Percentiles rank a stretch among this genome's conserved stretches.
These are phyloP conservation scores for Myopa testacea DNA, from an alignment of 2,888 invertebrate species.

Conservation along the genomic window DNA sequence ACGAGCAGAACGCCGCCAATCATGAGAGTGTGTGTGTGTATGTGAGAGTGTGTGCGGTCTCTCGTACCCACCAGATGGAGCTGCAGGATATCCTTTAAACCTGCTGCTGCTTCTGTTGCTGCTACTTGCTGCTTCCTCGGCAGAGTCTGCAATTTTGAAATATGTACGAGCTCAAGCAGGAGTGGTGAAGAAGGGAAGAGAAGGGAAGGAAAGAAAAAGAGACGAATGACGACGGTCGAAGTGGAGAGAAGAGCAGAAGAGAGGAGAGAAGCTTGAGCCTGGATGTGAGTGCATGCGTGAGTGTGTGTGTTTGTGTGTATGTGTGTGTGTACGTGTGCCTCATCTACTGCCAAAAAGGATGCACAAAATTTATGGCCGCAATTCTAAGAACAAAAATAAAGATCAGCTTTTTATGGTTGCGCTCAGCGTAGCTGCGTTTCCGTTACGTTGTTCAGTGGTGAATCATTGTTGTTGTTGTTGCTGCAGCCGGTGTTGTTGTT, in stretches of 20 bases:
- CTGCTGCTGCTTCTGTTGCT: background rate
- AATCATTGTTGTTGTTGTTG: background rate
- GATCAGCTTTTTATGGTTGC: constrained; percentile 36
- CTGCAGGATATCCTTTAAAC: background rate
- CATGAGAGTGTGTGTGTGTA: background rate
- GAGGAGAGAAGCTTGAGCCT: background rate
- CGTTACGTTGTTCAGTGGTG: background rate
- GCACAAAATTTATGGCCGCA: constrained; percentile 35
- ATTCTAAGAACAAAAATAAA: constrained; percentile 39
- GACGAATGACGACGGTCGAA: no score
- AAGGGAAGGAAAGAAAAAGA: background rate
- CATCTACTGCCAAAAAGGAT: constrained; percentile 17
- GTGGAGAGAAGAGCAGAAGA: no score
- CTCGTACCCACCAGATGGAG: background rate
- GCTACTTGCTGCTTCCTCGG: constrained; percentile 26
- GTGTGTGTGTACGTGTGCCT: background rate
- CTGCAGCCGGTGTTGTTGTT: background rate
- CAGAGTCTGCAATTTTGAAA: constrained; percentile 38
- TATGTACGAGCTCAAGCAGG: background rate
- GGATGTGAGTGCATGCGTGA: background rate
- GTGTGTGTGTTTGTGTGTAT: constrained; percentile 9
- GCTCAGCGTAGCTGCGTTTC: constrained; percentile 2
- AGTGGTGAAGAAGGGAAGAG: background rate
- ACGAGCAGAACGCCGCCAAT: background rate
- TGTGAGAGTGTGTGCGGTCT: background rate